Conservation (phyloP, 2,113 vertebrate species). For the Protobothrops mucrosquamatus region DNA sequence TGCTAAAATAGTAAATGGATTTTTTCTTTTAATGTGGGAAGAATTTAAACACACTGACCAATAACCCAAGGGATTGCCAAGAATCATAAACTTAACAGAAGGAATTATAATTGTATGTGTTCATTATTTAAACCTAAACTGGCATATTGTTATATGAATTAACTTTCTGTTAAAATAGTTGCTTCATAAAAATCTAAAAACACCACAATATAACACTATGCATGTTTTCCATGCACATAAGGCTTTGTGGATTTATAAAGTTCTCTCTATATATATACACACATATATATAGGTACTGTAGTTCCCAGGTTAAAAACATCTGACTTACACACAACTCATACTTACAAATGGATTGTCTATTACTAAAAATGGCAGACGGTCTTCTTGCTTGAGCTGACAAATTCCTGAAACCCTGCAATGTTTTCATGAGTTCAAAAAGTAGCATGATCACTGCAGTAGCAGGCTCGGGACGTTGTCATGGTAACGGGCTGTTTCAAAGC, state of each 20-base stretch:
- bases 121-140: slow-evolving; percentile 34
- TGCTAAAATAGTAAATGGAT: slow-evolving; percentile 41
- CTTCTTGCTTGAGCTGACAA: background rate
- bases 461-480: too few species aligned
- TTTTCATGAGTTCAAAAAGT: background rate
- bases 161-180: slow-evolving; percentile 55
- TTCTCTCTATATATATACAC: background rate
- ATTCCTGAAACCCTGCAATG: background rate
- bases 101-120: slow-evolving; percentile 28
- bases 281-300: too few species aligned
- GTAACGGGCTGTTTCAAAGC: too few species aligned
- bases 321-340: background rate
- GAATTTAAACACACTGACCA: slow-evolving; percentile 40
- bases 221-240: slow-evolving; percentile 27
- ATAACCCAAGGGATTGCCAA: slow-evolving; percentile 15
- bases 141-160: slow-evolving; percentile 48
- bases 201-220: slow-evolving; percentile 20
- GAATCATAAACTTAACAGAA: slow-evolving; percentile 56
- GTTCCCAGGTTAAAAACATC: too few species aligned
- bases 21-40: slow-evolving; percentile 32
- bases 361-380: too few species aligned
- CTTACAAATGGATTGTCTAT: background rate
- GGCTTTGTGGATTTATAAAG: background rate
- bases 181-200: slow-evolving; percentile 57
- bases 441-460: too few species aligned